These are phyloP conservation scores for Drosophila jambulina DNA, from an alignment of 1,140 invertebrate genomes.

Conservation along the genomic window DNA sequence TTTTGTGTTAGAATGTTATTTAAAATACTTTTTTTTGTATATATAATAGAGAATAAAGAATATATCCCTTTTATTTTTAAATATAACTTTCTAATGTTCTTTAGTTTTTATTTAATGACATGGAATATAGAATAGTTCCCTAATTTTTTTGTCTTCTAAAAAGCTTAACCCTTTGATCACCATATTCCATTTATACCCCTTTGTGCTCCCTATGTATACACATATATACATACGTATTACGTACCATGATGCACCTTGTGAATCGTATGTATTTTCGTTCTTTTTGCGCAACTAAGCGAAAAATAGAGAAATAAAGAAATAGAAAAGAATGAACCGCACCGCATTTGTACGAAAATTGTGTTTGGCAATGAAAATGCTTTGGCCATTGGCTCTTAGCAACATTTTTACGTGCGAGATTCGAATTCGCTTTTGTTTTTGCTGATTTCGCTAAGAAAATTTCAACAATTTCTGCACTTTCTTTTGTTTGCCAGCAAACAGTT, in stretches of 20 bases:
- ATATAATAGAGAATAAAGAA: no score
- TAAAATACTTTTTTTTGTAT: not conserved
- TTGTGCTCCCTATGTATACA: not conserved
- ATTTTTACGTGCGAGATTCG: constrained; percentile 66
- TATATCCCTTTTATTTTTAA: no score
- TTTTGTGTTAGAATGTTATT: not conserved
- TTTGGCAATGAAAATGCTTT: constrained; percentile 74
- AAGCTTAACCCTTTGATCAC: constrained; percentile 1
- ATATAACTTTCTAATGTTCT: no score
- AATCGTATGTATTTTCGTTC: constrained; percentile 30
- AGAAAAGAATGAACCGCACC: constrained; percentile 49
- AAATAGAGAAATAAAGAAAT: constrained; percentile 47
- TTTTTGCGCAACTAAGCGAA: constrained; percentile 66
- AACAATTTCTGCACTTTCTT: constrained; percentile 83
- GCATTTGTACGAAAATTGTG: constrained; percentile 68
- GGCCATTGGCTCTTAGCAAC: constrained; percentile 56
- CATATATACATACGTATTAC: not conserved
- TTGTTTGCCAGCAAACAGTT: constrained; percentile 79
- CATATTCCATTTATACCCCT: not conserved
- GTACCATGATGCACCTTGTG: constrained; percentile 8
- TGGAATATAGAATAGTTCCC: no score
- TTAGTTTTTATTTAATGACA: no score
- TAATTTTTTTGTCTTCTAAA: not conserved
- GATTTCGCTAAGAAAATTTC: constrained; percentile 70
- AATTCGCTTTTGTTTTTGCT: constrained; percentile 48